Percentiles rank a stretch among this genome's conserved stretches.
Evolutionary conservation across 2,888 invertebrate genomes (phyloP).

Genomic region (Invenusta paracnida): DNA sequence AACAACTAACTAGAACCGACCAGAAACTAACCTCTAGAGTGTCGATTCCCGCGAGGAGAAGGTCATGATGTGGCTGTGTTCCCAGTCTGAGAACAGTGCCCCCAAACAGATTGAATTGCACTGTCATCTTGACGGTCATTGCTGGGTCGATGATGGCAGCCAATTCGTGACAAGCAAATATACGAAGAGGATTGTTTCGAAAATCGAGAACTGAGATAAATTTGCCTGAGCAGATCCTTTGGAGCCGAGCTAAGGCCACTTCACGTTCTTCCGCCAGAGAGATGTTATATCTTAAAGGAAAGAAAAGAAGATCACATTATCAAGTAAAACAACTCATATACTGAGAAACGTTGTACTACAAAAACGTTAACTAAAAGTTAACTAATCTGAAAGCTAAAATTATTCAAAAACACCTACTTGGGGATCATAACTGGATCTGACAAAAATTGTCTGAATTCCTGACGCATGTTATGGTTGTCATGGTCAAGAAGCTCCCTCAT

Average conservation of each 20-base stretch:
- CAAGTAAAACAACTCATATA: not conserved
- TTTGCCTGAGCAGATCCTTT: conserved; percentile 48
- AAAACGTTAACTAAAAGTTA: no score
- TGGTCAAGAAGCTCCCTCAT: conserved; percentile 48
- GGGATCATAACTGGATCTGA: not conserved
- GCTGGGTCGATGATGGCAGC: conserved; percentile 49
- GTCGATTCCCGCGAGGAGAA: conserved; percentile 51
- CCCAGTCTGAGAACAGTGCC: conserved; percentile 59
- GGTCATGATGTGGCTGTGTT: conserved; percentile 55
- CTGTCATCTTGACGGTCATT: conserved; percentile 51
- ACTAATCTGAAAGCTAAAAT: not conserved
- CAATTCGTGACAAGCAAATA: conserved; percentile 50
- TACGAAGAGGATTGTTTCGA: conserved; percentile 48
- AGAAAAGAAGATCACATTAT: not conserved
- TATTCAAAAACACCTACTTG: not conserved
- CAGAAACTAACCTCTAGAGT: conserved; percentile 46
- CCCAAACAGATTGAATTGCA: conserved; percentile 56
- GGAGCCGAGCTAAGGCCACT: conserved; percentile 47
- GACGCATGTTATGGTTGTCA: conserved; percentile 49
- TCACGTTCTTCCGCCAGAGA: conserved; percentile 48
- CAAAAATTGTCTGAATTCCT: conserved; percentile 41
- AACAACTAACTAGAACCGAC: no score
- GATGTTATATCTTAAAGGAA: conserved; percentile 47
- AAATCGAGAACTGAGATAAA: conserved; percentile 50
- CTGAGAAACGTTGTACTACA: no score